Evolutionary conservation across 2,113 vertebrate species (phyloP), one percentile per base, ranked within the genome.

Genomic region (Osmerus eperlanus): DNA sequence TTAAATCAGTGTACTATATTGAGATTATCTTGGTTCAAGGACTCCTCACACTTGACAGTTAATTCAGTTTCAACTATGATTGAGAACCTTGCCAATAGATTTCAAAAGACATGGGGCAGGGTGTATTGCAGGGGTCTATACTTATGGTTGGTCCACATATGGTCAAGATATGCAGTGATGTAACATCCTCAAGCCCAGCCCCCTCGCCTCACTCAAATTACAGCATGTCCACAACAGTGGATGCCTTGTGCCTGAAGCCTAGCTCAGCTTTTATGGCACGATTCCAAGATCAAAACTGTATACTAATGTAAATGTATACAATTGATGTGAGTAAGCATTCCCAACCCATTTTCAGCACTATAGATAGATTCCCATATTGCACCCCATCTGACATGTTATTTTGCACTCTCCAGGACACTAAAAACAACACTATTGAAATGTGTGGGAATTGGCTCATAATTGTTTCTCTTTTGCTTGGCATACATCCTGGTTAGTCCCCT

Each of bases 401-500:
- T 47, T 47, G 41, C 41, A 47, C 41, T 47, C 41, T 47, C 41
- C 41, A 47, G 41, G 41, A 47, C 41, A 47, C 41, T 47, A 47
- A 47, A 47, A 11, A 47, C 41, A 47, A 47, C 23, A 62, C 60
- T 36, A 29, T 71, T 63, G 18, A 23, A 61, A 51, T 60, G 32
- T 28, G 18, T 21, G 21, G 71, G 3, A 2, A 47, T 25, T 58
- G 21, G 53, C 54, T 70, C 4, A 1, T 58, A 29, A 19, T 60
- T 68, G 52, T 75, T 70, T 68, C 18, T 68, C 14, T 13, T 12
- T 6, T 13, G 68, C 32, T 54, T n/a, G 54, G n/a, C 64, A 19
- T 41, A 67, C 60, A 78, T 86, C 73, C 81, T 84, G 79, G 84
- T 80, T 80, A 69, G 62, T n/a, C 5, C 29, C 13, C n/a, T 52